Percentiles rank a stretch among this genome's conserved stretches.
These are phyloP conservation scores for Gerris buenoi DNA, from an alignment of 1,140 invertebrate species.

Conservation along the genomic window DNA sequence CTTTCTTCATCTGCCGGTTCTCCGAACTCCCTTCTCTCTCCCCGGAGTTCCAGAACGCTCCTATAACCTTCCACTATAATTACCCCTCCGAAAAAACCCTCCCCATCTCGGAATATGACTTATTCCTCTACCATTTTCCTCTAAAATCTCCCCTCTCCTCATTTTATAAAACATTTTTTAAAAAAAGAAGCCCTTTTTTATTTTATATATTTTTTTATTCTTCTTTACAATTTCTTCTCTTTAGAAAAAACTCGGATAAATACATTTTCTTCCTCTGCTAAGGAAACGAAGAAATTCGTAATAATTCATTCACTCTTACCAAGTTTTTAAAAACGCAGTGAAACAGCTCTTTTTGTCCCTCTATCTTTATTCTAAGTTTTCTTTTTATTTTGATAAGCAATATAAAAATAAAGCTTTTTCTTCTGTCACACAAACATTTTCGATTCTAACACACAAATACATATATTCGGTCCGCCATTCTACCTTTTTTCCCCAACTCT, in stretches of 20 bases:
- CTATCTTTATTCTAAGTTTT: no score
- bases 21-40: not conserved
- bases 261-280: not conserved
- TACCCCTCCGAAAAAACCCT: not conserved
- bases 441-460: no score
- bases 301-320: not conserved
- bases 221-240: no score
- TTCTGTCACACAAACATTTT: no score
- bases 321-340: not conserved
- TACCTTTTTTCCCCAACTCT: no score
- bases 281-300: not conserved
- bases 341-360: not conserved
- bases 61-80: not conserved
- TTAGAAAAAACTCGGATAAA: not conserved
- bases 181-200: no score
- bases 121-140: not conserved
- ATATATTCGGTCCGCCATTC: no score
- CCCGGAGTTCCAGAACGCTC: not conserved
- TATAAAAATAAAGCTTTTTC: no score
- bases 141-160: not conserved
- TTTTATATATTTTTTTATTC: no score
- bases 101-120: not conserved
- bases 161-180: not conserved
- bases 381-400: no score
- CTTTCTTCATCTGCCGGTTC: no score